Evolutionary conservation across 2,888 invertebrate genomes (phyloP).

Genomic region (Pristionchus arcanus): DNA sequence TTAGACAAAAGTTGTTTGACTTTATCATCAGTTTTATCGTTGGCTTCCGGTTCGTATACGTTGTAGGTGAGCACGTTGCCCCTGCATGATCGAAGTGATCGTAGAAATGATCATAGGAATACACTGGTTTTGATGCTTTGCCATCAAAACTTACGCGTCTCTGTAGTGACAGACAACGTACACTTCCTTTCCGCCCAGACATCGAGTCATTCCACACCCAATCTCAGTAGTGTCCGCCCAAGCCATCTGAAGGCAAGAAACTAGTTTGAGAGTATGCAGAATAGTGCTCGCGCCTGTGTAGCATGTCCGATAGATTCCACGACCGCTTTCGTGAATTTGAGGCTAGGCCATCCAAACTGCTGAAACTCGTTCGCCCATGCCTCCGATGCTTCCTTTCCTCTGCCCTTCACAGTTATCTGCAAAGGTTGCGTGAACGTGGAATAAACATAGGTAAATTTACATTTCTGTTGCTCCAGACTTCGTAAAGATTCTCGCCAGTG

Average conservation of each 20-base stretch:
- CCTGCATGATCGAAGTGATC: no score
- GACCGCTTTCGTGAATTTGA: conserved; percentile 22
- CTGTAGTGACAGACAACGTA: conserved; percentile 57
- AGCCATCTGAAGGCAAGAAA: conserved; percentile 56
- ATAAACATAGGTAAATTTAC: neutral
- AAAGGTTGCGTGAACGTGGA: neutral
- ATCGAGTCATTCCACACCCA: conserved; percentile 58
- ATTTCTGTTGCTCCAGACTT: neutral
- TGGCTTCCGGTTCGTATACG: conserved; percentile 52
- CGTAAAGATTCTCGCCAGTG: neutral
- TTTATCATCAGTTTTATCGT: neutral
- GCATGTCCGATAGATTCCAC: conserved; percentile 60
- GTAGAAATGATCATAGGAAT: neutral
- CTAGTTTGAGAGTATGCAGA: neutral
- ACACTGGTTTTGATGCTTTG: no score
- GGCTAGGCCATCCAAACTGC: neutral
- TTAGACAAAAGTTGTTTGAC: no score
- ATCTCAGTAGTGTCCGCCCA: conserved; percentile 58
- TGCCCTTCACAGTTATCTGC: neutral
- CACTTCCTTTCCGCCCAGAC: conserved; percentile 33
- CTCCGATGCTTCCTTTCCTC: neutral
- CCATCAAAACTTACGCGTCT: conserved; percentile 33
- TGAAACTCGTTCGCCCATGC: neutral
- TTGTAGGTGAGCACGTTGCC: conserved; percentile 56
- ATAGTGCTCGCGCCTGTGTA: neutral